Percentiles rank a stretch among this genome's conserved stretches.
These are phyloP conservation scores for Balearica regulorum DNA, from an alignment of 2,797 vertebrate genomes.

Conservation along the genomic window DNA sequence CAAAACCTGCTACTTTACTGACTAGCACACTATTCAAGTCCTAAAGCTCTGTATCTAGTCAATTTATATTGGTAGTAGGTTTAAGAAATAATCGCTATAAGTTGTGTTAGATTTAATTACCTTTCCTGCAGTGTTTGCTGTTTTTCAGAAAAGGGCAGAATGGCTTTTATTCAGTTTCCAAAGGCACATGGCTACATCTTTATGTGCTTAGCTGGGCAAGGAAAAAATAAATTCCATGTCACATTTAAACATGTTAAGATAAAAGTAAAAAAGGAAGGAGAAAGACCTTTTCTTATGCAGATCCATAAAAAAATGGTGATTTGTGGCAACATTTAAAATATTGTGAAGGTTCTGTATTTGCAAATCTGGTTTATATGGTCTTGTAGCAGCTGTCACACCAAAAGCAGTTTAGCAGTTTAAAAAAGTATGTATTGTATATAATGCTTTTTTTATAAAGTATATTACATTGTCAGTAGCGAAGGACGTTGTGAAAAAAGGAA, in stretches of 20 bases:
- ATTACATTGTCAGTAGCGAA: not conserved
- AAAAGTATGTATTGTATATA: not conserved
- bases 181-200: not conserved
- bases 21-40: not conserved
- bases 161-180: not conserved
- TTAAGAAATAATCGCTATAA: not conserved
- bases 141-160: not conserved
- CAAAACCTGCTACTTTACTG: not conserved
- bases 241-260: not conserved
- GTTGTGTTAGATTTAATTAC: conserved; percentile 11
- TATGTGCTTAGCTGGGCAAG: not conserved
- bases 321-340: not conserved
- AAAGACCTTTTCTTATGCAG: not conserved
- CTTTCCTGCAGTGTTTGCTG: not conserved
- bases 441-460: not conserved
- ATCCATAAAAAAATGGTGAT: not conserved
- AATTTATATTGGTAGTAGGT: not conserved
- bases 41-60: not conserved
- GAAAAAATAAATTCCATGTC: not conserved
- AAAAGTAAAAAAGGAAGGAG: not conserved
- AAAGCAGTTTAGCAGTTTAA: not conserved
- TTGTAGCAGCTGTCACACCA: not conserved
- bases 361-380: not conserved
- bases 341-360: not conserved
- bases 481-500: not conserved